These are phyloP conservation scores for Aphidoletes aphidimyza DNA, from an alignment of 2,888 invertebrate genomes.

Conservation along the genomic window DNA sequence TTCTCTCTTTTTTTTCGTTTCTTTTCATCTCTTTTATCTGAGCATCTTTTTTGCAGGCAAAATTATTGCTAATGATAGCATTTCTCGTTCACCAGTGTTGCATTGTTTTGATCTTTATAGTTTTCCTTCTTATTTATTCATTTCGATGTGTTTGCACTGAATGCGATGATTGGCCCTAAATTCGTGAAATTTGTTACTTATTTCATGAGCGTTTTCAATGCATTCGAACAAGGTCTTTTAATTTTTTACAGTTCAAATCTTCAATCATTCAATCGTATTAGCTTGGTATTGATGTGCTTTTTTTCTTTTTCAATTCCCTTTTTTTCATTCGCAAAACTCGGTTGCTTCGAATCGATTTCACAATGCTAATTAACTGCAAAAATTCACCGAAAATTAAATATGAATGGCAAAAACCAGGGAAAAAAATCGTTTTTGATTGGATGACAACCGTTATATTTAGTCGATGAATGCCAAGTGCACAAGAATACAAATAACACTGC, in stretches of 20 bases:
- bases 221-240: background rate
- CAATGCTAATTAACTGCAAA: background rate
- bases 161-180: slow-evolving; percentile 30
- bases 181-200: background rate
- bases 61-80: background rate
- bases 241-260: background rate
- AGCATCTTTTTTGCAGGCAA: background rate
- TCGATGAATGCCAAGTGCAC: too few relatives aligned
- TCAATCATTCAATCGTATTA: background rate
- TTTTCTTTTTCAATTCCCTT: background rate
- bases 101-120: background rate
- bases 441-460: background rate
- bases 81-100: background rate
- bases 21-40: background rate
- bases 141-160: slow-evolving; percentile 14
- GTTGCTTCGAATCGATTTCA: background rate
- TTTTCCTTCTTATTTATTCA: slow-evolving; percentile 6
- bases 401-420: background rate
- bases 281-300: background rate
- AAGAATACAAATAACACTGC: too few relatives aligned
- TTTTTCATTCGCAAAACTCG: background rate
- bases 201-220: background rate
- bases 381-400: background rate
- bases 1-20: background rate
- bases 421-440: background rate